Conservation (phyloP, 2,113 vertebrate genomes). For the Leucosticte australis region DNA sequence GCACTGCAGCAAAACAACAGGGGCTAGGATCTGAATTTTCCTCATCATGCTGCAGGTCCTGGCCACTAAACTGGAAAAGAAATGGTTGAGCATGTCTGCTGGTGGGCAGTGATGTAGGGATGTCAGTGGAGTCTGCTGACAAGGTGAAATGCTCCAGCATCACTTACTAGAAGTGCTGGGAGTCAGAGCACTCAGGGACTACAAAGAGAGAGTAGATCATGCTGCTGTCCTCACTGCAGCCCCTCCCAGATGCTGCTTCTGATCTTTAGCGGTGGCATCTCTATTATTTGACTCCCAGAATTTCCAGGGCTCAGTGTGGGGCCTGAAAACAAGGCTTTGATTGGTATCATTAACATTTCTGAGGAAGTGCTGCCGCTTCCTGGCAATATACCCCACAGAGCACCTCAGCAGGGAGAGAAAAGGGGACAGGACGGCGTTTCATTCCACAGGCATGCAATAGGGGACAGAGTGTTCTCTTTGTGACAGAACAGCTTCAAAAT, state of each 20-base stretch:
- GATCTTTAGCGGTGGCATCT: constrained; percentile 40
- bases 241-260: constrained; percentile 43
- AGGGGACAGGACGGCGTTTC: not conserved
- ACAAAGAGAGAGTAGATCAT: constrained; percentile 48
- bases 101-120: not conserved
- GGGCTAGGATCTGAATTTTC: not conserved
- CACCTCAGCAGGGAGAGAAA: constrained; percentile 28
- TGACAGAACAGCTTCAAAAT: not conserved
- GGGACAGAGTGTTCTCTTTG: not conserved
- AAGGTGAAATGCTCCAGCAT: constrained; percentile 38
- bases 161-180: constrained; percentile 52
- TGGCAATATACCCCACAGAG: constrained; percentile 44
- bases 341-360: constrained; percentile 55
- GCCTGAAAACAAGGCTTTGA: constrained; percentile 45
- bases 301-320: constrained; percentile 38
- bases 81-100: not conserved
- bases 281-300: constrained; percentile 50
- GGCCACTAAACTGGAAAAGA: not conserved
- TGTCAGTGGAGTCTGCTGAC: constrained; percentile 32
- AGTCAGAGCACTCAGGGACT: not conserved
- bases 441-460: not conserved
- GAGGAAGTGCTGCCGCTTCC: constrained; percentile 29
- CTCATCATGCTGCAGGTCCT: not conserved
- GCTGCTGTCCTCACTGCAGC: constrained; percentile 19
- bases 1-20: not conserved